Percentiles rank a stretch among this genome's conserved stretches.
Evolutionary conservation across 1,140 invertebrate species (phyloP).

Genomic region (Zaprionus camerounensis): DNA sequence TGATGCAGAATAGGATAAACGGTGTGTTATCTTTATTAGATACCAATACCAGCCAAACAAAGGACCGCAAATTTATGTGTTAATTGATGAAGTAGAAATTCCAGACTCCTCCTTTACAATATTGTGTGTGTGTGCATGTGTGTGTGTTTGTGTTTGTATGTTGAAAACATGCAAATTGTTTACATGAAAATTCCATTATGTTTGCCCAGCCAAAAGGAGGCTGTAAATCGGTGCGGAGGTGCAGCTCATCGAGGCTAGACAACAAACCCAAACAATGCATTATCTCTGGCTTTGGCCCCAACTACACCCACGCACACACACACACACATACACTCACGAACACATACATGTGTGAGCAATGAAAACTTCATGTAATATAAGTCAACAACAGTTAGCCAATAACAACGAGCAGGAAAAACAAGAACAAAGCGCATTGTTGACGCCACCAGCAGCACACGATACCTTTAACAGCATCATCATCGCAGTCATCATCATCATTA

Average conservation of each 20-base stretch:
- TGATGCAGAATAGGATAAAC: slow-evolving; percentile 21
- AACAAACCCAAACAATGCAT: slow-evolving; percentile 68
- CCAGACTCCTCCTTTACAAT: neutral
- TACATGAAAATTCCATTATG: slow-evolving; percentile 78
- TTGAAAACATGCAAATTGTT: slow-evolving; percentile 72
- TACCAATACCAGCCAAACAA: slow-evolving; percentile 41
- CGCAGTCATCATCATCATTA: slow-evolving; percentile 51
- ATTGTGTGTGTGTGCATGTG: neutral
- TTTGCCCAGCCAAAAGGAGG: slow-evolving; percentile 50
- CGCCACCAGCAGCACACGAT: slow-evolving; percentile 21
- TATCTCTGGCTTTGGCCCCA: slow-evolving; percentile 40
- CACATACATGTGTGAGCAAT: slow-evolving; percentile 35
- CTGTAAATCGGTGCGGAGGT: slow-evolving; percentile 40
- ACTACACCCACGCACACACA: slow-evolving; percentile 11
- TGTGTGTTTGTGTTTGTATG: slow-evolving; percentile 25
- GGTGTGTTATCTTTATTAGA: slow-evolving; percentile 39
- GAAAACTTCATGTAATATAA: slow-evolving; percentile 66
- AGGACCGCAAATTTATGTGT: slow-evolving; percentile 55
- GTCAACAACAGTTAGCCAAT: slow-evolving; percentile 62
- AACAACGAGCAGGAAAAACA: slow-evolving; percentile 45
- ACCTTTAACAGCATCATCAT: slow-evolving; percentile 49
- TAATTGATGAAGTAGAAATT: slow-evolving; percentile 57
- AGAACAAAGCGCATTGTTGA: slow-evolving; percentile 52
- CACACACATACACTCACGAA: neutral
- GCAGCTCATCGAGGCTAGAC: slow-evolving; percentile 61